A percentile compares a stretch with the other conserved stretches of the same genome.
Evolutionary conservation across 2,888 invertebrate genomes (phyloP).

Genomic region (Eilema caniola): DNA sequence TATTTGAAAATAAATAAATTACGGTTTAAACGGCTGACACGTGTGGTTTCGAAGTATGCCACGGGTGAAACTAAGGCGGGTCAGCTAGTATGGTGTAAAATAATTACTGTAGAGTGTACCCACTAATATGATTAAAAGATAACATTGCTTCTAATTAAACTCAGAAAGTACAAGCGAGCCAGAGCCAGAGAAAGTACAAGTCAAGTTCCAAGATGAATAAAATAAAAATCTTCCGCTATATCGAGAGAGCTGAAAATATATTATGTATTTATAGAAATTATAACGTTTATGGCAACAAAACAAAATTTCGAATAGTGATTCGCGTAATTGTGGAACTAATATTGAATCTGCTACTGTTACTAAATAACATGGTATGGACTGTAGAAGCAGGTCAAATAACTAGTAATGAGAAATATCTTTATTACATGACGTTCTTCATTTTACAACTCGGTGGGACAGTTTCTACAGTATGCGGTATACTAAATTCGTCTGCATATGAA

Average conservation of each 20-base stretch:
- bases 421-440: neutral
- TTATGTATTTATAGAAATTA: slow-evolving; percentile 14
- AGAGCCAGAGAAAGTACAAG: no score
- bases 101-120: no score
- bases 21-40: no score
- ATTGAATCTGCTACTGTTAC: neutral
- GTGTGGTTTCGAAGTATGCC: no score
- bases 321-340: neutral
- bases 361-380: neutral
- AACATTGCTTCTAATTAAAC: neutral
- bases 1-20: no score
- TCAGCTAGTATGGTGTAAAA: no score
- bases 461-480: neutral
- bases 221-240: neutral
- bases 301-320: neutral
- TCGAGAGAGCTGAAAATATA: slow-evolving; percentile 9
- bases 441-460: neutral
- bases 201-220: neutral
- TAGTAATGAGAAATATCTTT: neutral
- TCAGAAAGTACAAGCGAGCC: neutral
- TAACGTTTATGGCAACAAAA: neutral
- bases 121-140: neutral
- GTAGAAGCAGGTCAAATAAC: neutral
- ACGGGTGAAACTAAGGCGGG: no score
- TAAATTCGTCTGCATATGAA: neutral